Percentiles rank a stretch among this genome's conserved stretches.
phyloP scores from a whole-genome alignment of 2,113 vertebrate species.

The Hemichromis elongatus region DNA sequence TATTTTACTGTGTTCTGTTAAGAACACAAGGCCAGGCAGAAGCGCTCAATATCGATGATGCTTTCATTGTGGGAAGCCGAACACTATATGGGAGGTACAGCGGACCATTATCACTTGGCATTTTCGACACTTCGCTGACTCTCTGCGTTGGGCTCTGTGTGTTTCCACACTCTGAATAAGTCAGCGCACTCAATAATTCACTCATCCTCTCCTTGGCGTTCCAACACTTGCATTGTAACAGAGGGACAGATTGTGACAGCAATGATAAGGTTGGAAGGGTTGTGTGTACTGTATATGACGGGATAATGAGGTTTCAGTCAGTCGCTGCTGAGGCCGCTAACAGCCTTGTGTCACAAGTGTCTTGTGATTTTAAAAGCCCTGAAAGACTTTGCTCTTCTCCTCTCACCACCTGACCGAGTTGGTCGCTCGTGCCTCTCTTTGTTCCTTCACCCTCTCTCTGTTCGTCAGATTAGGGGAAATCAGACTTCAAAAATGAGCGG shows the following conservation, averaged over 20 bases:
- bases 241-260: constrained; percentile 9
- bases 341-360: neutral
- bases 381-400: constrained; percentile 8
- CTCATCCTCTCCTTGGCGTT: constrained; percentile 7
- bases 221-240: constrained; percentile 1
- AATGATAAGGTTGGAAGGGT: neutral
- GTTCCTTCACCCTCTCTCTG: neutral
- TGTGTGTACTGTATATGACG: neutral
- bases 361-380: constrained; percentile 5
- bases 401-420: constrained; percentile 24
- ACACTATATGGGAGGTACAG: neutral
- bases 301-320: neutral
- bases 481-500: constrained; percentile 44
- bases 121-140: constrained; percentile 28
- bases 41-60: constrained; percentile 6
- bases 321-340: neutral
- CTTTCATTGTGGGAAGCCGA: constrained; percentile 25
- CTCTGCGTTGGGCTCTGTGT: constrained; percentile 2
- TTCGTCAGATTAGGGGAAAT: constrained; percentile 51
- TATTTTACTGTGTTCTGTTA: neutral
- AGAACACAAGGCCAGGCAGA: neutral
- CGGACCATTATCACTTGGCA: constrained; percentile 38
- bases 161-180: constrained; percentile 53
- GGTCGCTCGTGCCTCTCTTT: neutral
- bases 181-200: constrained; percentile 63